Percentiles rank a stretch among this genome's conserved stretches.
These are phyloP conservation scores for Babylonia areolata DNA, from an alignment of 1,140 invertebrate genomes.

Conservation along the genomic window DNA sequence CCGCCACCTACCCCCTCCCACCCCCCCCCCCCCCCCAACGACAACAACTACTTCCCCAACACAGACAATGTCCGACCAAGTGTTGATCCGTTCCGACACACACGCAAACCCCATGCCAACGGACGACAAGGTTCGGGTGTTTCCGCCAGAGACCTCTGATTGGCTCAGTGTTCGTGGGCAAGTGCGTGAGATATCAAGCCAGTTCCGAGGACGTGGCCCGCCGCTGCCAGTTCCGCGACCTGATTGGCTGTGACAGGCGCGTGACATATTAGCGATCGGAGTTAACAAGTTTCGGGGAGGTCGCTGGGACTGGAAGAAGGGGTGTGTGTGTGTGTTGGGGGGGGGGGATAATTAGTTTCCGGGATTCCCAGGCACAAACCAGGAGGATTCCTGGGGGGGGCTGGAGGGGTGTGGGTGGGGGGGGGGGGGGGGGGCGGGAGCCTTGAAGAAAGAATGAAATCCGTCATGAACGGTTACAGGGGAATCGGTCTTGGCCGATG, in stretches of 20 bases:
- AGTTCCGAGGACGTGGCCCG: background rate
- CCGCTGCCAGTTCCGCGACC: background rate
- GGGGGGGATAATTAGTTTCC: slow-evolving; percentile 12
- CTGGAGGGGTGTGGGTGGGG: too few relatives aligned
- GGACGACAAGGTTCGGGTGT: background rate
- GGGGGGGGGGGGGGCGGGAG: too few relatives aligned
- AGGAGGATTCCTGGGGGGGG: background rate
- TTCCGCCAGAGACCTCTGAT: background rate
- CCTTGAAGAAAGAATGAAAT: too few relatives aligned
- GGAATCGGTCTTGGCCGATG: too few relatives aligned
- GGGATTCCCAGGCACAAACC: background rate
- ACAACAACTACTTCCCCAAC: too few relatives aligned
- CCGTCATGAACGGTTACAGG: background rate
- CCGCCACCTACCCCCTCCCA: too few relatives aligned
- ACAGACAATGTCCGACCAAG: background rate
- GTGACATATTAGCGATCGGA: slow-evolving; percentile 12
- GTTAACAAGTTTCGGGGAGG: background rate
- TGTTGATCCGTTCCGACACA: background rate
- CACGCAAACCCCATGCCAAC: background rate
- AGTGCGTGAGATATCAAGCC: slow-evolving; percentile 5
- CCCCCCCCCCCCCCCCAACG: too few relatives aligned
- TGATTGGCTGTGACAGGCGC: slow-evolving; percentile 17
- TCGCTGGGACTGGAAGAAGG: too few relatives aligned
- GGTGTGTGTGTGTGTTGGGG: too few relatives aligned
- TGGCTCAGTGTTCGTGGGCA: slow-evolving; percentile 12